A percentile compares a stretch with the other conserved stretches of the same genome.
phyloP scores from a whole-genome alignment of 2,888 invertebrate genomes.

The Rhagophthalmus giganteus region DNA sequence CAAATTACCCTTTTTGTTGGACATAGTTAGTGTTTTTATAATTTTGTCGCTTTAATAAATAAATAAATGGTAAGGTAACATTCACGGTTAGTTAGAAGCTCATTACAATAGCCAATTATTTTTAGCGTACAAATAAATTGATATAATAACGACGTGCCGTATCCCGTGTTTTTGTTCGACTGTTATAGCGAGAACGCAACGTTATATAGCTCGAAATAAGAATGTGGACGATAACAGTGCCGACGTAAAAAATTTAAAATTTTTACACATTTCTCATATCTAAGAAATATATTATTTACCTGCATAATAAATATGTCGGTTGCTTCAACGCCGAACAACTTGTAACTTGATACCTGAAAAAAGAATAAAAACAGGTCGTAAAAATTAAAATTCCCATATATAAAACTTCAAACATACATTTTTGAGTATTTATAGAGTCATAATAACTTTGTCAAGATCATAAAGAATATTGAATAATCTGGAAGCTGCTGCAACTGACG shows the following conservation, averaged over 20 bases:
- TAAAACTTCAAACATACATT: constrained; percentile 47
- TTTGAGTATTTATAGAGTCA: constrained; percentile 54
- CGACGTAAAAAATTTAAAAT: constrained; percentile 17
- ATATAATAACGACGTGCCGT: constrained; percentile 4
- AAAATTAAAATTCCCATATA: constrained; percentile 51
- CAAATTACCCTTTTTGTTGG: constrained; percentile 45
- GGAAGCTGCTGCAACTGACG: constrained; percentile 48
- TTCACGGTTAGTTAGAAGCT: constrained; percentile 27
- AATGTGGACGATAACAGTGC: constrained; percentile 7
- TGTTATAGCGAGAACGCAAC: no score
- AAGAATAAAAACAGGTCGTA: constrained; percentile 38
- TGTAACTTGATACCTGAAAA: constrained; percentile 38
- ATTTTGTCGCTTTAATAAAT: constrained; percentile 32
- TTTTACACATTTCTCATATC: constrained; percentile 18
- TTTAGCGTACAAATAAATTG: constrained; percentile 21
- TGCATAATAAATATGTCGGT: constrained; percentile 40
- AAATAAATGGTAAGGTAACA: constrained; percentile 18
- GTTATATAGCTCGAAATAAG: constrained; percentile 3
- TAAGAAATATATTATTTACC: constrained; percentile 26
- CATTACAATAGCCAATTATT: constrained; percentile 24
- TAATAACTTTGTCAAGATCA: constrained; percentile 54
- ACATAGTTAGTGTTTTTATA: constrained; percentile 35
- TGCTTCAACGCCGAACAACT: constrained; percentile 36
- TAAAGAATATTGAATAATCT: constrained; percentile 53
- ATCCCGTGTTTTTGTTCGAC: constrained; percentile 1